Evolutionary conservation across 1,140 invertebrate genomes (phyloP).

Genomic region (Anastatus disparis): DNA sequence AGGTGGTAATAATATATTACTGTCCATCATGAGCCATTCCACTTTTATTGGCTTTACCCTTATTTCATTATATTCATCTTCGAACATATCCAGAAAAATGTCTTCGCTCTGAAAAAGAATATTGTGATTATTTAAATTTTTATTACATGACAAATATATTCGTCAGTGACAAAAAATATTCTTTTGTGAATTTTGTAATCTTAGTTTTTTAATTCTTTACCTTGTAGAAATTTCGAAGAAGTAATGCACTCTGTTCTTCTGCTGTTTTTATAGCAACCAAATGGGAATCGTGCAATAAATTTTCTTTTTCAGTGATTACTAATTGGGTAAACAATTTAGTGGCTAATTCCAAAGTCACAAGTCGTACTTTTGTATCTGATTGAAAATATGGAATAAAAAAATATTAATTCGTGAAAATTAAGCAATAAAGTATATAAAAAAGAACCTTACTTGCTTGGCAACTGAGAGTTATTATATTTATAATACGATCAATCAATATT

Average conservation of each 20-base stretch:
- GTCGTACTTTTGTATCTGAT: slow-evolving; percentile 81
- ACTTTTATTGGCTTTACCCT: slow-evolving; percentile 88
- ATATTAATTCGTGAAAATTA: slow-evolving; percentile 8
- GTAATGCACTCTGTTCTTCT: slow-evolving; percentile 85
- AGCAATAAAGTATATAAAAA: not conserved
- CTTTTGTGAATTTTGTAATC: slow-evolving; percentile 32
- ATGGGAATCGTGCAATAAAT: slow-evolving; percentile 65
- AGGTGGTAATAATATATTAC: slow-evolving; percentile 94
- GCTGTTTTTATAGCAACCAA: slow-evolving; percentile 79
- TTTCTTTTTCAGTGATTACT: slow-evolving; percentile 65
- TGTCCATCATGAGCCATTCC: slow-evolving; percentile 94
- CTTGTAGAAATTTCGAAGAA: slow-evolving; percentile 94
- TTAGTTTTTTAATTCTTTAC: slow-evolving; percentile 56
- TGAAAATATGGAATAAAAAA: slow-evolving; percentile 44
- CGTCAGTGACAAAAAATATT: slow-evolving; percentile 33
- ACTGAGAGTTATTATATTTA: slow-evolving; percentile 82
- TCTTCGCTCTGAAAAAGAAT: slow-evolving; percentile 83
- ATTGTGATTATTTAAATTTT: slow-evolving; percentile 9
- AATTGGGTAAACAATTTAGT: slow-evolving; percentile 79
- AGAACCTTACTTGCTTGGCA: slow-evolving; percentile 81
- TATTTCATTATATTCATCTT: slow-evolving; percentile 96
- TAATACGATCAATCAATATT: slow-evolving; percentile 80
- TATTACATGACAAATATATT: not conserved
- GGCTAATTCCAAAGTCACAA: slow-evolving; percentile 91
- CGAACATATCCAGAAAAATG: slow-evolving; percentile 98